Base-by-base conservation (phyloP, 2,888 invertebrate genomes). In the Lottia scabra region DNA sequence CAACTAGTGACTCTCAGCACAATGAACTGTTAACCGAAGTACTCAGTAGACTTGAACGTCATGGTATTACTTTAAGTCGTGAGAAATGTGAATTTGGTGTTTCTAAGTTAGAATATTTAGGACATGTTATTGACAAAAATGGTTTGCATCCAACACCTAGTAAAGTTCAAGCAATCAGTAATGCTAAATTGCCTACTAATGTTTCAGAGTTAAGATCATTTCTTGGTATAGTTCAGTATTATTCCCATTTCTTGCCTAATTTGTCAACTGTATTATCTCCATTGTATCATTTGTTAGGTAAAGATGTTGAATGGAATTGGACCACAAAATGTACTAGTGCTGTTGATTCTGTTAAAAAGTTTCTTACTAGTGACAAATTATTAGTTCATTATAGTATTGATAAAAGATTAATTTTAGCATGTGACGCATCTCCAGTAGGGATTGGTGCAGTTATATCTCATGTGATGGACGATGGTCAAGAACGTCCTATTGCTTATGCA, bases 401-500 rank as follows among this genome's bases (percentile, higher is more conserved):
- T 48, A 48, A 19, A 16, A 48, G 15, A 19, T 48, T 48, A 12
- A 48, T 48, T n/a, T 48, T 48, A 48, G 48, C 48, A 16, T 48
- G 48, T 48, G 48, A 48, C 19, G 13, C 48, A 48, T 48, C 48
- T n/a, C 19, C 48, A n/a, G 48, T 48, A 48, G 10, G 48, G 48
- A 75, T n/a, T 86, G 87, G 86, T n/a, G 84, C 88, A 2, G 87
- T 89, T 10, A n/a, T 81, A 26, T 75, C 78, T 43, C 78, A 81
- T 64, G 65, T 56, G 13, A 48, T 74, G 27, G 68, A 71, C 27
- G 72, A 75, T 70, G 74, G 77, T 12, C 62, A 65, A 10, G 79
- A 80, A 56, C 71, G 85, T 73, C 88, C 90, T 6, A 89, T 90
- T 45, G 80, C 84, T 2, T 90, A 88, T 74, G 90, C 88, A 0